A percentile compares a stretch with the other conserved stretches of the same genome.
Evolutionary conservation across 2,797 vertebrate genomes (phyloP).

Genomic region (Sphenopsis melanotis): DNA sequence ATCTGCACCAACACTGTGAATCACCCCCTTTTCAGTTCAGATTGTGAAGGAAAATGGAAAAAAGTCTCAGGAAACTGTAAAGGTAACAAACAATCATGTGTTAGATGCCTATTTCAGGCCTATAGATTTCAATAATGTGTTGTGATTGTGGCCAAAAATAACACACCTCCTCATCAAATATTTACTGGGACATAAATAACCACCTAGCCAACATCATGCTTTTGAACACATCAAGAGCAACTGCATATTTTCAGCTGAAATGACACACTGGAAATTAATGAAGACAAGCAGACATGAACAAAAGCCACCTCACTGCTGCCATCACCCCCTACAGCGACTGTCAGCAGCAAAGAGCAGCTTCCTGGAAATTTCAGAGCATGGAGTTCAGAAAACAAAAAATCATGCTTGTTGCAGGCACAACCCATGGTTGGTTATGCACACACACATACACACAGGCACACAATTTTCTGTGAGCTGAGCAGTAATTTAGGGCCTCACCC

Average conservation of each 20-base stretch:
- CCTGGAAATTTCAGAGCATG: background rate
- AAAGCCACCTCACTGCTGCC: background rate
- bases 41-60: background rate
- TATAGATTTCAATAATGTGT: background rate
- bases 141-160: slow-evolving; percentile 20
- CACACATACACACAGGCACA: background rate
- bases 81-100: background rate
- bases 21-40: background rate
- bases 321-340: background rate
- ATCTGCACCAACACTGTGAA: background rate
- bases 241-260: slow-evolving; percentile 1
- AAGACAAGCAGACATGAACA: background rate
- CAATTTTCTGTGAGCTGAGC: background rate
- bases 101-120: background rate
- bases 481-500: background rate
- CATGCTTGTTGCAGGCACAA: background rate
- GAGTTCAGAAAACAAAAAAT: background rate
- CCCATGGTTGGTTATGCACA: rapidly evolving
- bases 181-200: slow-evolving; percentile 32
- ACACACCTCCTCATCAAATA: background rate
- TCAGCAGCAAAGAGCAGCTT: background rate
- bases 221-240: background rate
- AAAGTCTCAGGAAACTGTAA: background rate
- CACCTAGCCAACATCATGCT: background rate
- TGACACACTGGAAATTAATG: background rate